These are phyloP conservation scores for Caenorhabditis drosophilae DNA, from an alignment of 2,888 invertebrate species.

Conservation along the genomic window DNA sequence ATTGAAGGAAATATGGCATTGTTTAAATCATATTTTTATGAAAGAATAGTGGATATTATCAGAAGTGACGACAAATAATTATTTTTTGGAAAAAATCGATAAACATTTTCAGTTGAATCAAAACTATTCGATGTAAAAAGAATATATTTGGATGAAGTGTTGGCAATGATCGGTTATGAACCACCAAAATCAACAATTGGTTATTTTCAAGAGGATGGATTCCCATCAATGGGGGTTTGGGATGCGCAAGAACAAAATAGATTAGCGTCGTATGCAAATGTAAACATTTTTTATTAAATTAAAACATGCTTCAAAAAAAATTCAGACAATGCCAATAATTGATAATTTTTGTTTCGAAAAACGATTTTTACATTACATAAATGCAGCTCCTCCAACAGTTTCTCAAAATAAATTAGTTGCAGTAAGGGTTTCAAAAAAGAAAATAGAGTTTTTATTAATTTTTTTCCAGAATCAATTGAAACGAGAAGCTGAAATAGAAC, in stretches of 20 bases:
- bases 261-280: not conserved
- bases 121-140: slow-evolving; percentile 57
- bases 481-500: too few relatives aligned
- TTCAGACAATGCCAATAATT: too few relatives aligned
- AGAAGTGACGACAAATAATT: slow-evolving; percentile 70
- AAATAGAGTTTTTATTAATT: too few relatives aligned
- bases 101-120: slow-evolving; percentile 56
- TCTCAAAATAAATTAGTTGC: too few relatives aligned
- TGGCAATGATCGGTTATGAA: slow-evolving; percentile 60
- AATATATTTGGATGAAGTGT: slow-evolving; percentile 58
- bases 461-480: too few relatives aligned
- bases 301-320: too few relatives aligned
- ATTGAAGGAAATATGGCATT: slow-evolving; percentile 79
- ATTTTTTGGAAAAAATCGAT: not conserved
- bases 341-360: too few relatives aligned
- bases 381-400: too few relatives aligned
- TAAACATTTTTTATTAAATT: too few relatives aligned
- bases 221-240: slow-evolving; percentile 9
- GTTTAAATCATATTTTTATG: slow-evolving; percentile 83
- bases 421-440: too few relatives aligned
- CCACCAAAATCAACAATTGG: slow-evolving; percentile 24
- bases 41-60: slow-evolving; percentile 77
- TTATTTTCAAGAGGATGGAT: not conserved
- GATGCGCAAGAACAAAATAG: not conserved
- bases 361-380: too few relatives aligned